Base-by-base conservation (phyloP, 2,888 invertebrate genomes). In the Chirona hameri region DNA sequence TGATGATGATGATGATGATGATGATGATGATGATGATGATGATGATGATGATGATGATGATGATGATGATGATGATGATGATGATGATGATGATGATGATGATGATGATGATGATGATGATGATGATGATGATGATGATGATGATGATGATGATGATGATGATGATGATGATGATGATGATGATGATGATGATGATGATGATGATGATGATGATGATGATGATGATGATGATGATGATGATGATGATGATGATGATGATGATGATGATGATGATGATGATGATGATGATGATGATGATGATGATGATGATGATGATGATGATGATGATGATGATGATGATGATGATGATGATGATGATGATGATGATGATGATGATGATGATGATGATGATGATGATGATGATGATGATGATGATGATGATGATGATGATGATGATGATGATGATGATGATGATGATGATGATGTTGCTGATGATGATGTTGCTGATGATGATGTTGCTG, bases 1-100 rank as follows among this genome's bases (percentile, higher is more conserved):
- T 65, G n/a, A 65, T 65, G n/a, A 65, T 65, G n/a, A 65, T 65
- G n/a, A 65, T 65, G n/a, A 65, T 65, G n/a, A 65, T 65, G n/a
- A 65, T 65, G n/a, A 65, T 65, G n/a, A 65, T 65, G n/a, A 65
- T 65, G n/a, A 65, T 65, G n/a, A 65, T 65, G n/a, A 65, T 65
- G n/a, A 65, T 65, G n/a, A 65, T 65, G n/a, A 65, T 65, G n/a
- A 65, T 65, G n/a, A 65, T 65, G n/a, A 65, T 65, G n/a, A 65
- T 65, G n/a, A 65, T 65, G n/a, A 65, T 65, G n/a, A 65, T 65
- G n/a, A 65, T 65, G n/a, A 65, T 65, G n/a, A 65, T 65, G n/a
- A 65, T 65, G n/a, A 65, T 65, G 65, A 65, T 65, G 65, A 65
- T 65, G 65, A 65, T 65, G 65, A 65, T 65, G 65, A 65, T 65